phyloP scores from a whole-genome alignment of 2,888 invertebrate genomes.

The Tenthredo notha region DNA sequence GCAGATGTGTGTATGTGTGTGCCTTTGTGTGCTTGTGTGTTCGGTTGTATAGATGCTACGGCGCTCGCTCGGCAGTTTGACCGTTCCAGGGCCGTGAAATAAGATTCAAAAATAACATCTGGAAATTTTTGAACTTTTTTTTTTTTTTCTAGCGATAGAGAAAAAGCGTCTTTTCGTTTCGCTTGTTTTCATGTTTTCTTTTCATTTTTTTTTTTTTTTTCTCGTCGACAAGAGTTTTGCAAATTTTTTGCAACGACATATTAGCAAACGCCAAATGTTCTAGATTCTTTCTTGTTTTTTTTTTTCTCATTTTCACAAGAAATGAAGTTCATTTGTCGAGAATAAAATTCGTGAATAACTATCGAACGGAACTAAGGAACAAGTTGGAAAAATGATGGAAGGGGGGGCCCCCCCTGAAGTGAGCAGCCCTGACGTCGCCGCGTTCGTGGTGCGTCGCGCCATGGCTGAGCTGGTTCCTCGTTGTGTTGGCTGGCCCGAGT shows the following conservation, averaged over 20 bases:
- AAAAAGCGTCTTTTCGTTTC: not conserved
- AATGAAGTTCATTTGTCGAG: not conserved
- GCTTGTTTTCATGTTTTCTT: too few relatives aligned
- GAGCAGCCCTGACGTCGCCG: not conserved
- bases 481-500: constrained; percentile 34
- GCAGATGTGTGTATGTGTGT: not conserved
- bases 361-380: not conserved
- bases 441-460: constrained; percentile 25
- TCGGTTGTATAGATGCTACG: not conserved
- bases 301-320: not conserved
- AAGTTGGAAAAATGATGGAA: not conserved
- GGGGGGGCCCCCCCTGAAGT: not conserved
- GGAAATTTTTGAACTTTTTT: not conserved
- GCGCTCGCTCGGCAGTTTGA: constrained; percentile 7
- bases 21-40: not conserved
- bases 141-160: not conserved
- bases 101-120: not conserved
- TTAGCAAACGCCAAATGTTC: not conserved
- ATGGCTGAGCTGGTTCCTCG: constrained; percentile 28
- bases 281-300: not conserved
- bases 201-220: not conserved
- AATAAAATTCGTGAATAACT: not conserved
- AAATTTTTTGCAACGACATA: not conserved
- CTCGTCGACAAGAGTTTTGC: not conserved
- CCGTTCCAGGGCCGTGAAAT: constrained; percentile 12